A percentile compares a stretch with the other conserved stretches of the same genome.
Evolutionary conservation across 2,113 vertebrate genomes (phyloP).

Genomic region (Sinocyclocheilus anophthalmus): DNA sequence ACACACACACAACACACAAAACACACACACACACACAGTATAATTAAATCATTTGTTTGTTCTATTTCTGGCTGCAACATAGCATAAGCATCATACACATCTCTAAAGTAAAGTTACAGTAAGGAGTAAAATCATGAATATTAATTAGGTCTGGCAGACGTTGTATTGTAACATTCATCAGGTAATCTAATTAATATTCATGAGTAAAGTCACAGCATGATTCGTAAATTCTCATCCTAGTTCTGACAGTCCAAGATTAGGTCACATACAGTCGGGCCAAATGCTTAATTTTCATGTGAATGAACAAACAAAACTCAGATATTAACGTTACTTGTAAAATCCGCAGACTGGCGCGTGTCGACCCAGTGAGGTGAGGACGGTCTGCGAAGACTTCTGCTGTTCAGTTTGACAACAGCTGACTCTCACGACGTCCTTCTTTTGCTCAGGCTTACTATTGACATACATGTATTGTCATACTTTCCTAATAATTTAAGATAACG

Average conservation of each 20-base stretch:
- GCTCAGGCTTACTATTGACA: not conserved
- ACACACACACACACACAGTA: too few species aligned
- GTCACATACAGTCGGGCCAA: not conserved
- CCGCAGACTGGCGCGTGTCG: not conserved
- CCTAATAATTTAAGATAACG: not conserved
- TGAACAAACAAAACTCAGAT: not conserved
- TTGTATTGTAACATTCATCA: not conserved
- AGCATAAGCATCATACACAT: not conserved
- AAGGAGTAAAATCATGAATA: not conserved
- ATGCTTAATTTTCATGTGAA: not conserved
- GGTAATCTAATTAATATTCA: constrained; percentile 8
- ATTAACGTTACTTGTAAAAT: not conserved
- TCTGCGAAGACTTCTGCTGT: not conserved
- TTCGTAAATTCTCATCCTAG: not conserved
- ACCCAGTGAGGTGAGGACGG: too few species aligned
- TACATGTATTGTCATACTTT: not conserved
- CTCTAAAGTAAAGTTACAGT: not conserved
- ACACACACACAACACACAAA: too few species aligned
- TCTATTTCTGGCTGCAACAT: not conserved
- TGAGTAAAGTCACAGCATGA: not conserved
- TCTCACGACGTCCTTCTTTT: not conserved
- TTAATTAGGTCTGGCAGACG: not conserved
- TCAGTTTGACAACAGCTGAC: not conserved
- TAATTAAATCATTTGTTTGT: not conserved
- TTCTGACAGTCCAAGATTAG: not conserved